Evolutionary conservation across 1,140 invertebrate species (phyloP), one percentile per base, ranked within the genome.

Genomic region (Conus ventricosus): DNA sequence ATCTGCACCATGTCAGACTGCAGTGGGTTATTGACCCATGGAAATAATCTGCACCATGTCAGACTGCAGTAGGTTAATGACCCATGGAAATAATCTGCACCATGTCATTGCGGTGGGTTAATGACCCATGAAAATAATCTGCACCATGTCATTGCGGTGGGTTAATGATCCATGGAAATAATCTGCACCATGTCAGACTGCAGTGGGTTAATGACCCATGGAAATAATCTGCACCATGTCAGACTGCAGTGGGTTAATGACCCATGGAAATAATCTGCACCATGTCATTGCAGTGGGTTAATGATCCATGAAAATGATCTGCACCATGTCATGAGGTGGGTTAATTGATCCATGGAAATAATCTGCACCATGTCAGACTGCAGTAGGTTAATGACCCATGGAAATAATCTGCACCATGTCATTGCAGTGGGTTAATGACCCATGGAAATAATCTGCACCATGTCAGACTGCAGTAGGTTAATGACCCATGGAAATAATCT

Each of bases 281-380:
- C 13, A 25, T 2, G n/a, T 54, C 20, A 83, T 51, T 54, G 23
- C 27, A 23, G 11, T 53, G 8, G 10, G 10, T 11, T n/a, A 10
- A 78, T 78, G n/a, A 25, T 3, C 39, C 39, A 39, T 39, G 39
- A 3, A 39, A 39, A 39, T 39, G 3, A 39, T 39, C 39, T 39
- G 3, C 39, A 39, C 39, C 39, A 39, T 39, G 39, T 39, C 39
- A 39, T 39, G 39, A 39, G n/a, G 39, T 39, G 39, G 39, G 39
- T 39, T 39, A 39, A 39, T 39, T n/a, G 39, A 39, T 39, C 39
- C 39, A 39, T 1, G 39, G 39, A 39, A 39, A 39, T 39, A 39
- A 39, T 39, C n/a, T n/a, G 95, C 86, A 95, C 90, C 93, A 95
- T 89, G 57, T 11, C 57, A 60, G 92, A 88, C n/a, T 39, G 6